Percentiles rank a stretch among this genome's conserved stretches.
Evolutionary conservation across 2,113 vertebrate species (phyloP).

Genomic region (Notarius quadriscutis): DNA sequence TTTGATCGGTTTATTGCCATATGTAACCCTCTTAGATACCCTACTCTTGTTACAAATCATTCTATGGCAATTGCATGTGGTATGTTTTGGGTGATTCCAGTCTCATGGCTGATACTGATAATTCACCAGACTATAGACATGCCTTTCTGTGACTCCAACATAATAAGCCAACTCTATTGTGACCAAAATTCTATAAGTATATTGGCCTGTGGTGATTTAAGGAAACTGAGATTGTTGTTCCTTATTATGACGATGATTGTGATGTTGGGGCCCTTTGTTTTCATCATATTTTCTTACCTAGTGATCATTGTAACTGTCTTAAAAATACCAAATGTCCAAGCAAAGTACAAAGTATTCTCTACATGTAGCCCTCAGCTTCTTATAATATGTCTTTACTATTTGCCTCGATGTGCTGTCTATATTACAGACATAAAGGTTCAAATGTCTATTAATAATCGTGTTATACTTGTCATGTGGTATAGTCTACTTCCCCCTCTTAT

Average conservation of each 20-base stretch:
- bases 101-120: constrained; percentile 39
- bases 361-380: constrained; percentile 70
- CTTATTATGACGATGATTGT: constrained; percentile 57
- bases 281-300: constrained; percentile 64
- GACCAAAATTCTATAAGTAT: constrained; percentile 58
- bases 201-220: constrained; percentile 57
- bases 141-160: constrained; percentile 63
- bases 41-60: constrained; percentile 60
- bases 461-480: constrained; percentile 65
- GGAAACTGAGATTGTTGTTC: not conserved
- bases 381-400: constrained; percentile 68
- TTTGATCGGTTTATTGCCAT: constrained; percentile 67
- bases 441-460: constrained; percentile 56
- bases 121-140: constrained; percentile 41
- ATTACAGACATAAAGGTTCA: constrained; percentile 60
- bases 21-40: constrained; percentile 65
- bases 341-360: constrained; percentile 55
- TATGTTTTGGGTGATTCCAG: constrained; percentile 60
- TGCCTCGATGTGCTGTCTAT: constrained; percentile 70
- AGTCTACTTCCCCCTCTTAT: constrained; percentile 67
- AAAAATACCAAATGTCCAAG: constrained; percentile 53
- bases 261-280: constrained; percentile 59
- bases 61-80: constrained; percentile 57
- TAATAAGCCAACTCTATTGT: constrained; percentile 68
- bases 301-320: constrained; percentile 60